Base-by-base conservation (phyloP, 1,140 invertebrate genomes). In the Pseudomyrmex sp. region DNA sequence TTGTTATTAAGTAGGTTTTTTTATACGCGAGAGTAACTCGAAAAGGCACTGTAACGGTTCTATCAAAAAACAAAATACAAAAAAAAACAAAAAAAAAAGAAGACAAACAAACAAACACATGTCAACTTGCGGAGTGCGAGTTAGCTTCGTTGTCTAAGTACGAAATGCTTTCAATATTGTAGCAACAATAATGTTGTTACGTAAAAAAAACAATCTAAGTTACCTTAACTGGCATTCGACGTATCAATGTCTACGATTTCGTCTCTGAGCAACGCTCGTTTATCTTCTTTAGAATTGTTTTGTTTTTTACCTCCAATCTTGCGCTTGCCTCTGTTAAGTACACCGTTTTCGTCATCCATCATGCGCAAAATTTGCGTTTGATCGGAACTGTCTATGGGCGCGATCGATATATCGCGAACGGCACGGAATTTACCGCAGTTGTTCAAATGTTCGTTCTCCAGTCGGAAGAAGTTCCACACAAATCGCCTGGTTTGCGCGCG, bases 401-500 rank as follows among this genome's bases (percentile, higher is more conserved):
- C 98, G 26, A 99, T 98, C 0, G 98, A 99, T 83, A 99, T 99
- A 93, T 99, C 99, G 23, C 99, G 94, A 0, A 99, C 99, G 3
- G 99, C 99, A 92, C 99, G 95, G 95, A 99, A 99, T 95, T 99
- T 98, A 94, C 99, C 99, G 95, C 99, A 99, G 95, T 99, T 99
- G 95, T 99, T 99, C 7, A 99, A 95, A 96, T 99, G 99, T 92
- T 99, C 99, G 95, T 99, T 99, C 95, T 99, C 99, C 85, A 99
- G 93, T 0, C 99, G 99, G 95, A 99, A 99, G 93, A 99, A 99
- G 94, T 99, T 99, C 99, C 99, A 99, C 54, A 99, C 97, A 95
- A 99, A 99, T 79, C 99, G 96, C 90, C 98, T 98, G 89, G 35
- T 35, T 35, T 35, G 35, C 35, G 5, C 7, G 5, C 35, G 35